Evolutionary conservation across 2,797 vertebrate species (phyloP).

Genomic region (Taeniopygia guttata): DNA sequence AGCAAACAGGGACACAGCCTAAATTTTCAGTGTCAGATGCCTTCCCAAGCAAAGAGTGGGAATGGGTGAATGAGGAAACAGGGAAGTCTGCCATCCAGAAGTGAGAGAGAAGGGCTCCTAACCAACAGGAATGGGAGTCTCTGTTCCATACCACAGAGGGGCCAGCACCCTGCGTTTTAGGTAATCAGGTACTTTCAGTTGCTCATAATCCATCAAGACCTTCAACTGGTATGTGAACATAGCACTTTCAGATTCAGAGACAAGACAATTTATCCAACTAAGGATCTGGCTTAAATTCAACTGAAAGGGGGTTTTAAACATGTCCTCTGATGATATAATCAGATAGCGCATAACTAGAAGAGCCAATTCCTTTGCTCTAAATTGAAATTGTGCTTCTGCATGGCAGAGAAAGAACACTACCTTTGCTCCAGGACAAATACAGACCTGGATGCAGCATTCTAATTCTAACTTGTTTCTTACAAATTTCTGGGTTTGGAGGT

Average conservation of each 20-base stretch:
- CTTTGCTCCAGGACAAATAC: not conserved
- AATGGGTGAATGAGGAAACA: not conserved
- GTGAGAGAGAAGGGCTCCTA: not conserved
- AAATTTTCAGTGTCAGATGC: not conserved
- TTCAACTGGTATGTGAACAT: not conserved
- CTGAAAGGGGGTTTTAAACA: not conserved
- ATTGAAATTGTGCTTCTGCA: not conserved
- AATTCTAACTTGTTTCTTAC: not conserved
- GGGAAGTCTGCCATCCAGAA: not conserved
- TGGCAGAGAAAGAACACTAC: not conserved
- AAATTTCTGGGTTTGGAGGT: not conserved
- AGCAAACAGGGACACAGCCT: not conserved
- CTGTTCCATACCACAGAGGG: not conserved
- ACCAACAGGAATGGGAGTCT: not conserved
- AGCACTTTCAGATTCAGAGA: not conserved
- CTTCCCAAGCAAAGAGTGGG: not conserved
- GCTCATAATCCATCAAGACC: not conserved
- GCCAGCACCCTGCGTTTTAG: rapidly evolving
- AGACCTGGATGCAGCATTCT: not conserved
- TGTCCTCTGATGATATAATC: not conserved
- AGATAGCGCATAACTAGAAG: not conserved
- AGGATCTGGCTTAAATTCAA: not conserved
- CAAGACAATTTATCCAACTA: not conserved
- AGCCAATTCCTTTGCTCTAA: not conserved
- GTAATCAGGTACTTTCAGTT: not conserved